phyloP scores from a whole-genome alignment of 23 tunicate genomes.

The Pegea sp. region DNA sequence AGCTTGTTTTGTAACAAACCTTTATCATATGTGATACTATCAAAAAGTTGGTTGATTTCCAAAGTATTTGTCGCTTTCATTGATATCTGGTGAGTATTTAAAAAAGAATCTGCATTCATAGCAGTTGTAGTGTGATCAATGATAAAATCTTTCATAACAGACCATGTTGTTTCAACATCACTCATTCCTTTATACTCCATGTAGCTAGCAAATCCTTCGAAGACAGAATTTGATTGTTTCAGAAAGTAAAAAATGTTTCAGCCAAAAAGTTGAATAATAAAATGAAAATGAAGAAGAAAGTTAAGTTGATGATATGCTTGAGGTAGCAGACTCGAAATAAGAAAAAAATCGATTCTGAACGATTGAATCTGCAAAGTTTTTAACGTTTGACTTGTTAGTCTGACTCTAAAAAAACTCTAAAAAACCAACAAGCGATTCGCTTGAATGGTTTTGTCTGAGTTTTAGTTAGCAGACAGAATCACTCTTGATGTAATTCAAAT shows the following conservation, averaged over 20 bases:
- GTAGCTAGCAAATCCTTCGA: constrained; percentile 65
- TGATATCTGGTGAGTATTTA: constrained; percentile 50
- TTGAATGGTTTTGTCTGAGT: too few species aligned
- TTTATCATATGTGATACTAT: constrained; percentile 50
- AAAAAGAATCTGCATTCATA: constrained; percentile 28
- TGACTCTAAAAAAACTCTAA: too few species aligned
- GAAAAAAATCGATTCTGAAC: too few species aligned
- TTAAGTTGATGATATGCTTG: too few species aligned
- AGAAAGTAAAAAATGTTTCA: background rate
- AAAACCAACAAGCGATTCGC: too few species aligned
- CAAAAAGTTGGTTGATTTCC: constrained; percentile 46
- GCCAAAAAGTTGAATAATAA: background rate
- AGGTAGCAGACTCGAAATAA: too few species aligned
- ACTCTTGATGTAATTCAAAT: too few species aligned
- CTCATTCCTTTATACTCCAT: constrained; percentile 42
- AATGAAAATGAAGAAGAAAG: too few species aligned
- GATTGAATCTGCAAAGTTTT: too few species aligned
- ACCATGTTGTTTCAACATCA: constrained; percentile 28
- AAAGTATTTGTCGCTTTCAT: constrained; percentile 15
- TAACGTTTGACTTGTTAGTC: too few species aligned
- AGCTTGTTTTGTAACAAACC: constrained; percentile 21
- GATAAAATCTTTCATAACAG: constrained; percentile 16
- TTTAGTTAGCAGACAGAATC: too few species aligned
- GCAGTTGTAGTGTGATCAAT: constrained; percentile 4
- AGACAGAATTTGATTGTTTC: background rate